Conservation (phyloP, 2,113 vertebrate genomes). For the Boulengeromyrus knoepffleri region DNA sequence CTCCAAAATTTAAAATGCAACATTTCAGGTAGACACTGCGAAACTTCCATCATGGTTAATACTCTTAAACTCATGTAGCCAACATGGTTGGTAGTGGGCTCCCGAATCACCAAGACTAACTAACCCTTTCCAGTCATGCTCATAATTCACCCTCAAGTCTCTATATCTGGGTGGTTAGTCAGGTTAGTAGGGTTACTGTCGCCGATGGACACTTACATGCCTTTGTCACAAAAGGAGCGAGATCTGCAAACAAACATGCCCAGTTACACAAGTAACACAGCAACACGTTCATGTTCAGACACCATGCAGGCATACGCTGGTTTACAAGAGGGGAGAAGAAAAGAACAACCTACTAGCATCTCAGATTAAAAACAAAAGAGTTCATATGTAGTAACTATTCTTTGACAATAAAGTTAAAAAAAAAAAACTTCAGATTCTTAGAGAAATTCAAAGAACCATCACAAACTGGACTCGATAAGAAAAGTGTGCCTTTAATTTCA, state of each 20-base stretch:
- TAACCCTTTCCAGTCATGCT: neutral
- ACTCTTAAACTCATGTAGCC: neutral
- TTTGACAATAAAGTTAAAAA: neutral
- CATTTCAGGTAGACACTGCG: neutral
- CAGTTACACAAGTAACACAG: constrained; percentile 54
- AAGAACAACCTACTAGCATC: neutral
- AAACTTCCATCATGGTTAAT: neutral
- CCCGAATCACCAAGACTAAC: neutral
- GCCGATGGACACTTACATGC: constrained; percentile 75
- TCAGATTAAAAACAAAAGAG: neutral
- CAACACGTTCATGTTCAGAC: neutral
- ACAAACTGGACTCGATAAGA: neutral
- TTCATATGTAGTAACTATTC: neutral
- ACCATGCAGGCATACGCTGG: too few species aligned
- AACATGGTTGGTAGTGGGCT: neutral
- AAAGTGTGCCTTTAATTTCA: neutral
- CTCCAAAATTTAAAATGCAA: neutral
- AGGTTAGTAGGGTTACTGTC: constrained; percentile 52
- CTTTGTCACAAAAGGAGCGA: constrained; percentile 69
- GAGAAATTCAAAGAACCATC: neutral
- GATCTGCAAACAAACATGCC: constrained; percentile 84
- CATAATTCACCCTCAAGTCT: neutral
- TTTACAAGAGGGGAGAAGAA: neutral
- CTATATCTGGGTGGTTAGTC: neutral
- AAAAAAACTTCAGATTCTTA: neutral